Evolutionary conservation across 2,113 vertebrate species (phyloP).

Genomic region (Tachysurus vachellii): DNA sequence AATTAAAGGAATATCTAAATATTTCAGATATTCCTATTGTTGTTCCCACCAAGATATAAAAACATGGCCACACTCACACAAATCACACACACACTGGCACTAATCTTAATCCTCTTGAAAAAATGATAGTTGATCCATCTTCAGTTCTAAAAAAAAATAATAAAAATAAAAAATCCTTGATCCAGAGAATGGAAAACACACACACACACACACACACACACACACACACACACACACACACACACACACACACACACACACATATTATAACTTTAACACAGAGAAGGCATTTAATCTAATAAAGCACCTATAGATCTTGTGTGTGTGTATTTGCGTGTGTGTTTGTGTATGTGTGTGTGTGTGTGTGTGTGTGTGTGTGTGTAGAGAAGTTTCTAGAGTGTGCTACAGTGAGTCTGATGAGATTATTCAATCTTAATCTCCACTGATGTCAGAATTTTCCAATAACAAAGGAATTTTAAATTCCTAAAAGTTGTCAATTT

Average conservation of each 20-base stretch:
- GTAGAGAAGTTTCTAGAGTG: background rate
- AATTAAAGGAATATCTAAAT: no score
- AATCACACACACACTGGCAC: background rate
- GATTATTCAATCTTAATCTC: background rate
- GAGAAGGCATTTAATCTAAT: background rate
- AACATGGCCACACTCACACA: background rate
- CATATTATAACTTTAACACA: background rate
- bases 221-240: background rate
- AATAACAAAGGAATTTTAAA: no score
- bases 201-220: background rate
- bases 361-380: background rate
- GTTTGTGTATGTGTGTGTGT: background rate
- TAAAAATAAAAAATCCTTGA: background rate
- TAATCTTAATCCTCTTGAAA: conserved; percentile 21
- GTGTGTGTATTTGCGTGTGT: background rate
- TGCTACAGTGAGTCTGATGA: background rate
- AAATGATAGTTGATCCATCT: conserved; percentile 9
- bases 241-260: background rate
- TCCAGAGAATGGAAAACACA: background rate
- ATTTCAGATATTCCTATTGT: background rate
- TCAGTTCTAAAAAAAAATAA: background rate
- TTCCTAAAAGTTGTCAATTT: background rate
- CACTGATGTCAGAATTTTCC: background rate
- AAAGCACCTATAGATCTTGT: background rate
- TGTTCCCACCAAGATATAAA: background rate